phyloP scores from a whole-genome alignment of 2,797 vertebrate genomes.

The Tragelaphus eurycerus region DNA sequence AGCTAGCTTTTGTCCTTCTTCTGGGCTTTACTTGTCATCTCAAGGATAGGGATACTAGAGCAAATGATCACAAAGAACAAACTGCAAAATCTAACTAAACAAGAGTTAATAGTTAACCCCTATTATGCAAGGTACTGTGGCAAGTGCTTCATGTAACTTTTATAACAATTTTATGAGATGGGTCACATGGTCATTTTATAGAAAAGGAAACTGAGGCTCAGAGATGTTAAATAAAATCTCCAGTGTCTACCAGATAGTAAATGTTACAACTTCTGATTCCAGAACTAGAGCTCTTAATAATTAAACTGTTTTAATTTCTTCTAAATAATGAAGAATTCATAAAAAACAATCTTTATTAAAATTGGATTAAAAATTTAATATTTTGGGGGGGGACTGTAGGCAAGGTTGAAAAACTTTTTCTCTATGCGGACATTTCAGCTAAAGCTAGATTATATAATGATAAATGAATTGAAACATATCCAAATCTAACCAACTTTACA shows the following conservation, averaged over 20 bases:
- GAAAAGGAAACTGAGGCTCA: conserved; percentile 25
- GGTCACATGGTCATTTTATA: not conserved
- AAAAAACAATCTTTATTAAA: not conserved
- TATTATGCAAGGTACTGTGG: not conserved
- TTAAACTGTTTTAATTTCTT: conserved; percentile 4
- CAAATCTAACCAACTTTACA: conserved; percentile 23
- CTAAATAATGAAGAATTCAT: not conserved
- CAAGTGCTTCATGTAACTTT: conserved; percentile 24
- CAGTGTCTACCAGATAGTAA: not conserved
- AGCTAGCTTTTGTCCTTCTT: not conserved
- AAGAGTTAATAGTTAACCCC: not conserved
- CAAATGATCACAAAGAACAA: conserved; percentile 26
- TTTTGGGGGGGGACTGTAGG: not conserved
- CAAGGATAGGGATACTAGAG: not conserved
- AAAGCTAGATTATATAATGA: not conserved
- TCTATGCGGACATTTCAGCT: not conserved
- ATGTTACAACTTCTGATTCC: not conserved
- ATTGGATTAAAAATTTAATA: not conserved
- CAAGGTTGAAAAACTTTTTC: not conserved
- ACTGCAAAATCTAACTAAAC: conserved; percentile 9
- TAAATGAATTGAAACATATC: not conserved
- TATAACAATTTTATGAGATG: not conserved
- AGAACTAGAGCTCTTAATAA: conserved; percentile 5
- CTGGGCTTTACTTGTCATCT: not conserved
- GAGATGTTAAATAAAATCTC: conserved; percentile 17